phyloP scores from a whole-genome alignment of 2,888 invertebrate species.

The Yponomeuta plumbellus region DNA sequence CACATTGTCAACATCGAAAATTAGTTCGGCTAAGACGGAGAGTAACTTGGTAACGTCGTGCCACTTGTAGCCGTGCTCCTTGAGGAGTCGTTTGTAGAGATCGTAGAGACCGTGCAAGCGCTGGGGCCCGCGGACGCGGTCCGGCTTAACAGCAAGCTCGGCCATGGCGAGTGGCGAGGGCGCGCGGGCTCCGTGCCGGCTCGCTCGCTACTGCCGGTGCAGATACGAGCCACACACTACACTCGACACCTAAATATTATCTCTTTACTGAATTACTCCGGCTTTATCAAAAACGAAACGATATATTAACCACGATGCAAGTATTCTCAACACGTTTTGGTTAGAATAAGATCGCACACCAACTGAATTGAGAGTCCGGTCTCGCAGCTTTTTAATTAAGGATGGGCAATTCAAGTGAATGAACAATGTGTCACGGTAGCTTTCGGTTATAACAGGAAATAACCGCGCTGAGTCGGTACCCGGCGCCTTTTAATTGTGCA shows the following conservation, averaged over 20 bases:
- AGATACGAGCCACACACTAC: background rate
- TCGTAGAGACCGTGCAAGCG: constrained; percentile 61
- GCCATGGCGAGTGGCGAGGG: constrained; percentile 52
- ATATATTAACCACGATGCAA: background rate
- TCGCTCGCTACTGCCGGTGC: constrained; percentile 51
- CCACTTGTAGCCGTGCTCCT: constrained; percentile 71
- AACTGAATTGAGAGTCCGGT: constrained; percentile 46
- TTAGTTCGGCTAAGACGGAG: constrained; percentile 60
- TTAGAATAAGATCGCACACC: background rate
- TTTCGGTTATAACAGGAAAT: constrained; percentile 71
- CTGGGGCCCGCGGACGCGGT: constrained; percentile 46
- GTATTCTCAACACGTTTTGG: constrained; percentile 26
- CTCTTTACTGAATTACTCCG: constrained; percentile 30
- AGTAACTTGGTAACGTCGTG: constrained; percentile 67
- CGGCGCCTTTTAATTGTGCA: constrained; percentile 21
- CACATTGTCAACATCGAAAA: constrained; percentile 67
- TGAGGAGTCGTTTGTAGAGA: constrained; percentile 65
- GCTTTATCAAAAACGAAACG: background rate
- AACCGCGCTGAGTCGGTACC: constrained; percentile 47
- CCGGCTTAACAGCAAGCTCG: constrained; percentile 52
- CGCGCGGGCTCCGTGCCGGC: constrained; percentile 56
- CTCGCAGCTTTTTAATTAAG: constrained; percentile 46
- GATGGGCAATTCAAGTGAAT: constrained; percentile 48
- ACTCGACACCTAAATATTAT: constrained; percentile 8
- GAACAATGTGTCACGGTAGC: constrained; percentile 34